These are phyloP conservation scores for Otocyon megalotis DNA, from an alignment of 2,113 vertebrate species.

Conservation along the genomic window DNA sequence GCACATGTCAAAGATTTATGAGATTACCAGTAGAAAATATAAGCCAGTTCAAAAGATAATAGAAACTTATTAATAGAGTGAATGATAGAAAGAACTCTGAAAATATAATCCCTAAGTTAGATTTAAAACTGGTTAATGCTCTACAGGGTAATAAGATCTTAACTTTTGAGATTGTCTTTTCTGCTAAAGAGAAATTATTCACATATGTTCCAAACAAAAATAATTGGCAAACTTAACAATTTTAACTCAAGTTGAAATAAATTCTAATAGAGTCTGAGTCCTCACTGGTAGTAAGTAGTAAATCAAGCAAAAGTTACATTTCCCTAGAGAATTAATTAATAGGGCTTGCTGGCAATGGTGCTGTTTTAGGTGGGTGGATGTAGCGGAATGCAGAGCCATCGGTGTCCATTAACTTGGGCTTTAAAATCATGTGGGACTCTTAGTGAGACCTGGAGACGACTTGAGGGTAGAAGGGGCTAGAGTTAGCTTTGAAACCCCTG, in stretches of 20 bases:
- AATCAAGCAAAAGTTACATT: not conserved
- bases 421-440: not conserved
- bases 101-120: conserved; percentile 6
- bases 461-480: not conserved
- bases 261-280: not conserved
- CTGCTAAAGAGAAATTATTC: conserved; percentile 36
- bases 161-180: conserved; percentile 28
- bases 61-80: not conserved
- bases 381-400: not conserved
- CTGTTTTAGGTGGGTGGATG: not conserved
- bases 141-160: not conserved
- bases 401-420: not conserved
- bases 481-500: not conserved
- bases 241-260: conserved; percentile 23
- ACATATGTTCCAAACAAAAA: not conserved
- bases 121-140: conserved; percentile 30
- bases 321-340: not conserved
- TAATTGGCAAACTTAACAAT: not conserved
- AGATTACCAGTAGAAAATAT: not conserved
- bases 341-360: not conserved
- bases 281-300: not conserved
- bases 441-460: not conserved
- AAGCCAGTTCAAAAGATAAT: not conserved
- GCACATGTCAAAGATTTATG: not conserved
- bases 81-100: conserved; percentile 13